Percentiles rank a stretch among this genome's conserved stretches.
These are phyloP conservation scores for Anthonomus grandis DNA, from an alignment of 1,140 invertebrate species.

Conservation along the genomic window DNA sequence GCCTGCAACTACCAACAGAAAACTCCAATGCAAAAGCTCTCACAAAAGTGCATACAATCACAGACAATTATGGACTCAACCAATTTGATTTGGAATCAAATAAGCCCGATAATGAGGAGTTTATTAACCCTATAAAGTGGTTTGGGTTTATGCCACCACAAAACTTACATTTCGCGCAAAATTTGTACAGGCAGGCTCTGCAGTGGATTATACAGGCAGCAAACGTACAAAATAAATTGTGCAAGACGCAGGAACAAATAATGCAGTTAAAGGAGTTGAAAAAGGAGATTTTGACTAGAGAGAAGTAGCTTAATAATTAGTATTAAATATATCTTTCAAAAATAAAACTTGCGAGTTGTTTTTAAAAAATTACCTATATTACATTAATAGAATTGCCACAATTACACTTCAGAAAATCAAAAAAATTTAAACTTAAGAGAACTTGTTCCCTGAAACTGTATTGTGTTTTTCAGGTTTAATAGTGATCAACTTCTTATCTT, in stretches of 20 bases:
- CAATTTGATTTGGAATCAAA: slow-evolving; percentile 43
- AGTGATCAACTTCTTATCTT: slow-evolving; percentile 3
- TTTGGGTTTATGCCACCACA: slow-evolving; percentile 73
- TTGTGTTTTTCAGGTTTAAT: slow-evolving; percentile 4
- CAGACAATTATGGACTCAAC: slow-evolving; percentile 46
- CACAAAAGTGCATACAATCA: slow-evolving; percentile 47
- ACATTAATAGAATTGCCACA: not conserved
- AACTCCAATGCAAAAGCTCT: slow-evolving; percentile 56
- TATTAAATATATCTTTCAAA: not conserved
- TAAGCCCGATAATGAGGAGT: slow-evolving; percentile 44
- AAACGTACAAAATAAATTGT: slow-evolving; percentile 60
- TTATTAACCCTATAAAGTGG: slow-evolving; percentile 65
- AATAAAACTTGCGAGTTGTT: too few species aligned
- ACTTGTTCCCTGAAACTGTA: too few species aligned
- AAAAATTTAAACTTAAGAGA: too few species aligned
- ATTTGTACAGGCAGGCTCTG: slow-evolving; percentile 62
- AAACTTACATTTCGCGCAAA: slow-evolving; percentile 64
- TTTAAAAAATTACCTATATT: not conserved
- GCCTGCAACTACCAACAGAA: slow-evolving; percentile 62
- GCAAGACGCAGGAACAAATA: slow-evolving; percentile 50
- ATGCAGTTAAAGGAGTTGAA: slow-evolving; percentile 46
- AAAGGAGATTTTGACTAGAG: slow-evolving; percentile 18
- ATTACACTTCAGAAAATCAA: too few species aligned
- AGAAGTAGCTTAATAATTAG: too few species aligned
- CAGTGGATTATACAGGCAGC: slow-evolving; percentile 59